These are phyloP conservation scores for Dryobota labecula DNA, from an alignment of 2,888 invertebrate genomes.

Conservation along the genomic window DNA sequence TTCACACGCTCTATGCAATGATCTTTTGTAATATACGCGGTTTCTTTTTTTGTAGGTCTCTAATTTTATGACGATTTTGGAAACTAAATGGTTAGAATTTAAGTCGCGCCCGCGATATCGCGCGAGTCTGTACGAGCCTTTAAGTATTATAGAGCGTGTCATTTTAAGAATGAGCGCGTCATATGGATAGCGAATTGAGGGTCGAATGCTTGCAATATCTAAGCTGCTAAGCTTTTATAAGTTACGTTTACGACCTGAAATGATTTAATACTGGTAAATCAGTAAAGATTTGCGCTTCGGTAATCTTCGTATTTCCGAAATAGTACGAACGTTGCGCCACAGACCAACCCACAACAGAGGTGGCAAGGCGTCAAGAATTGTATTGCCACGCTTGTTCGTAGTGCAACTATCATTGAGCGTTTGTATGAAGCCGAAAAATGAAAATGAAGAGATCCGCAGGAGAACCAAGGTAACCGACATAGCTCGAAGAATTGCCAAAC, in stretches of 20 bases:
- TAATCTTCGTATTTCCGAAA: neutral
- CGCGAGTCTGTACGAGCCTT: no score
- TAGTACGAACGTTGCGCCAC: neutral
- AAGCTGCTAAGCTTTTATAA: neutral
- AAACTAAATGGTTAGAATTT: constrained; percentile 33
- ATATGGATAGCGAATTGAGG: neutral
- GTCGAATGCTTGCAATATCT: neutral
- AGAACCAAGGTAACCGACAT: no score
- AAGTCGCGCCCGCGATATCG: no score
- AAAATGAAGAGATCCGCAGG: no score
- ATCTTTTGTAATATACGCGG: constrained; percentile 73
- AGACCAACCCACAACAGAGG: neutral
- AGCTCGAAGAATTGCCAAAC: no score
- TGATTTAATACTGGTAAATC: neutral
- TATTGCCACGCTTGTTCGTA: neutral
- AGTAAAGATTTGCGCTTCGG: neutral
- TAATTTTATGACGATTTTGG: constrained; percentile 53
- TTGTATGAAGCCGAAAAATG: no score
- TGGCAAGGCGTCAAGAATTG: neutral
- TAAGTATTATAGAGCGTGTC: constrained; percentile 21
- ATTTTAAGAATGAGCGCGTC: neutral
- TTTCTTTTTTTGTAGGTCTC: constrained; percentile 62
- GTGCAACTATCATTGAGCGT: neutral
- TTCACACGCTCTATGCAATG: constrained; percentile 78
- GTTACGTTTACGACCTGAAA: no score